Base-by-base conservation (phyloP, 2,888 invertebrate species). In the Meta bourneti region DNA sequence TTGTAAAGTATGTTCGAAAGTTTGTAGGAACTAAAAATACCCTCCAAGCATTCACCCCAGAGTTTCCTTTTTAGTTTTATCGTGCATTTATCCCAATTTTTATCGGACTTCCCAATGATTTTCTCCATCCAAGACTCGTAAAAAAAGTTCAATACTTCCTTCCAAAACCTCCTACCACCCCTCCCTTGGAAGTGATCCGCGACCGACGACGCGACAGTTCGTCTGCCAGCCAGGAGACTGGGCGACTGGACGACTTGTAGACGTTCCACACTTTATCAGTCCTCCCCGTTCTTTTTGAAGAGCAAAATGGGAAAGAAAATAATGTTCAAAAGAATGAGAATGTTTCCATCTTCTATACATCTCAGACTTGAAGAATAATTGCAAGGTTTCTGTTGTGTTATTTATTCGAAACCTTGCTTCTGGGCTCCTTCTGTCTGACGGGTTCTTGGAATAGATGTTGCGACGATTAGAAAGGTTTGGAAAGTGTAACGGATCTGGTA, bases 181-280 rank as follows among this genome's bases (percentile, higher is more conserved):
- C 48, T 80, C 9, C 20, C 49, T 9, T 70, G 48, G 71, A 20
- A 79, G 69, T 80, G 79, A 80, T 87, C 79, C 61, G 13, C n/a
- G 34, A 16, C 79, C 74, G 48, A 61, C 51, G 88, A 88, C 88
- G 88, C 88, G 88, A 88, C 88, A 81, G 48, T 74, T 88, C 61
- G 88, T 88, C 88, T 88, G 72, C 88, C 74, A 81, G 61, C 34
- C 71, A 48, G 88, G 88, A 88, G 88, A 80, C 80, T 48, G 69
- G 49, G 20, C 75, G 88, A 75, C 88, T 88, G 88, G 88, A 88
- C 88, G 81, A 82, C 88, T 61, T 69, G 88, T 61, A 88, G 88
- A 88, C 88, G 88, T 71, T 81, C 81, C 61, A 6, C 34, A 49
- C 69, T 74, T 85, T 72, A 72, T 52, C 61, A 61, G 70, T 80